These are phyloP conservation scores for Drosophila arawakana DNA, from an alignment of 1,140 invertebrate species.

Conservation along the genomic window DNA sequence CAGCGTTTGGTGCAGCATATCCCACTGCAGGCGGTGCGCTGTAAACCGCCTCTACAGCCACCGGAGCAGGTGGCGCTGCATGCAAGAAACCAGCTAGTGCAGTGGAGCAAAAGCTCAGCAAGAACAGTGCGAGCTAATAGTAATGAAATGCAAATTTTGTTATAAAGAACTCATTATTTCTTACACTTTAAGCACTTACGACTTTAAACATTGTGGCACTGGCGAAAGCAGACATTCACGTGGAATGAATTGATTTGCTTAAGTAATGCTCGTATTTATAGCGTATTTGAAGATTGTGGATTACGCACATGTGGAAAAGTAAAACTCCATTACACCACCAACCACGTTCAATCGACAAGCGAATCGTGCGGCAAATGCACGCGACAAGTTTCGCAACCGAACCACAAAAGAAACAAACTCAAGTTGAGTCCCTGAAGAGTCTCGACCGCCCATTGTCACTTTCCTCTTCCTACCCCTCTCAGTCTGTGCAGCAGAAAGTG, in stretches of 20 bases:
- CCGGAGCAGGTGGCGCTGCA: slow-evolving; percentile 43
- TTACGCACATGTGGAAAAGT: slow-evolving; percentile 39
- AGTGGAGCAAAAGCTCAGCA: slow-evolving; percentile 1
- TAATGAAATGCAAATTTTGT: no score
- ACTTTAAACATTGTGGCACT: slow-evolving; percentile 47
- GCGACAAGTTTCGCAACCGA: slow-evolving; percentile 69
- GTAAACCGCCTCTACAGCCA: slow-evolving; percentile 57
- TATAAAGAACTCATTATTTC: not conserved
- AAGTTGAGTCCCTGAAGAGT: slow-evolving; percentile 4
- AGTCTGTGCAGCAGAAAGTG: slow-evolving; percentile 1
- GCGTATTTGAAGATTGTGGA: slow-evolving; percentile 45
- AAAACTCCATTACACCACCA: slow-evolving; percentile 65
- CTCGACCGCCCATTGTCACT: slow-evolving; percentile 9
- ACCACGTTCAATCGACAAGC: slow-evolving; percentile 73
- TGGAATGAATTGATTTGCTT: slow-evolving; percentile 68
- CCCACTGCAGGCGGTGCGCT: slow-evolving; percentile 39
- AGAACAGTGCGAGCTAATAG: slow-evolving; percentile 23
- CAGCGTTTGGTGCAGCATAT: slow-evolving; percentile 25
- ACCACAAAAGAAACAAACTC: not conserved
- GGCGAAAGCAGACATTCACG: slow-evolving; percentile 62
- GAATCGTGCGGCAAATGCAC: slow-evolving; percentile 76
- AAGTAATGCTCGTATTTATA: slow-evolving; percentile 63
- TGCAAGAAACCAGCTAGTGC: slow-evolving; percentile 47
- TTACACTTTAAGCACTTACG: slow-evolving; percentile 30
- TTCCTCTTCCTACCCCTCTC: not conserved